Conservation (phyloP, 2,797 vertebrate species). For the Sebastes minor region DNA sequence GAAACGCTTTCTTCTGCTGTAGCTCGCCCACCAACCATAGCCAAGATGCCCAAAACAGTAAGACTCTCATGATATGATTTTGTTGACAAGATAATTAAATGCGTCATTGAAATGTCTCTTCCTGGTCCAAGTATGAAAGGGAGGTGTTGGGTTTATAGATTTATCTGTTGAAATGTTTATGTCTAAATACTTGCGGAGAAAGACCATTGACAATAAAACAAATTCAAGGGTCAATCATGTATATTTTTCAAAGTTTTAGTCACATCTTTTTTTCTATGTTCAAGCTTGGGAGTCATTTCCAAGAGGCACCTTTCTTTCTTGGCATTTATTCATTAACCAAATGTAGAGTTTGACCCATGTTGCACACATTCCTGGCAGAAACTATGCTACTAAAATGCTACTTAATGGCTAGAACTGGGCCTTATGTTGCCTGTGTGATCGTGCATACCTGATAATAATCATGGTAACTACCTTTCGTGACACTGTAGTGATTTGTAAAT, state of each 20-base stretch:
- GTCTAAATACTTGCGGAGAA: neutral
- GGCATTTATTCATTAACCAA: constrained; percentile 78
- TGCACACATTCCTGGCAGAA: constrained; percentile 49
- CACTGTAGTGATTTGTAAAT: neutral
- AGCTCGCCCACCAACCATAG: constrained; percentile 39
- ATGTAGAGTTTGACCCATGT: constrained; percentile 75
- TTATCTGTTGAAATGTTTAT: neutral
- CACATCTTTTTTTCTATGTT: neutral
- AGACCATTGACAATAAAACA: neutral
- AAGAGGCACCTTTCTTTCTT: constrained; percentile 38
- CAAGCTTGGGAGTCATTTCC: constrained; percentile 6
- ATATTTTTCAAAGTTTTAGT: neutral
- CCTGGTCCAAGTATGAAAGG: constrained; percentile 5
- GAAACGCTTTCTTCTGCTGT: constrained; percentile 54
- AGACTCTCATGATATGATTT: constrained; percentile 16
- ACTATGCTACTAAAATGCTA: neutral
- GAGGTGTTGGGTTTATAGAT: neutral
- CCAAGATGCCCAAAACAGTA: constrained; percentile 84
- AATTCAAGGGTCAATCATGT: neutral
- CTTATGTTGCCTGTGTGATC: neutral
- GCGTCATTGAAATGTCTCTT: constrained; percentile 21
- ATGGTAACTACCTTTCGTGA: neutral
- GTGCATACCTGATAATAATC: neutral
- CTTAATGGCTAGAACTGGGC: neutral
- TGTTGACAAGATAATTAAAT: neutral